Percentiles rank a stretch among this genome's conserved stretches.
Conservation (phyloP, 2,113 vertebrate genomes). For the Calidris pugnax region DNA sequence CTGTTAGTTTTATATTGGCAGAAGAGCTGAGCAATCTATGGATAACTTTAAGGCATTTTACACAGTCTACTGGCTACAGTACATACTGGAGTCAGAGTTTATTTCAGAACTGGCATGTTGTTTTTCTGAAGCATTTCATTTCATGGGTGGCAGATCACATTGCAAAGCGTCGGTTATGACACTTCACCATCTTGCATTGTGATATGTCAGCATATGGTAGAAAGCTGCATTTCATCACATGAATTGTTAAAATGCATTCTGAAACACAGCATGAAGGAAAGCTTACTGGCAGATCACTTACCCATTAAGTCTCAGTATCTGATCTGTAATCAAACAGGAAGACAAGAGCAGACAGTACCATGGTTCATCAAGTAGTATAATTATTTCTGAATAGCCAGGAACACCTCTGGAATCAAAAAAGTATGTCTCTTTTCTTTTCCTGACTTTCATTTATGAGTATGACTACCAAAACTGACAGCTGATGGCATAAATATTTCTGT, state of each 20-base stretch:
- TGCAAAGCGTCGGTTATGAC: not conserved
- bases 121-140: conserved; percentile 44
- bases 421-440: not conserved
- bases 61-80: not conserved
- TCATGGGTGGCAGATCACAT: conserved; percentile 36
- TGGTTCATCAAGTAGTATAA: not conserved
- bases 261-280: conserved; percentile 9
- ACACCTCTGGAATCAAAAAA: conserved; percentile 6
- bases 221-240: conserved; percentile 5
- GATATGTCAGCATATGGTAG: conserved; percentile 52
- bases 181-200: conserved; percentile 35
- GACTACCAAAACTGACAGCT: conserved; percentile 22
- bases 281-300: not conserved
- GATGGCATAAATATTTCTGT: not conserved
- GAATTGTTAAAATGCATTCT: not conserved
- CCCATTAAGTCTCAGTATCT: not conserved
- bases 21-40: not conserved
- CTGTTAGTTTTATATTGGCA: not conserved
- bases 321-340: not conserved
- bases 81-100: conserved; percentile 3
- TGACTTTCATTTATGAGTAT: conserved; percentile 4
- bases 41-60: conserved; percentile 12
- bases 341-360: not conserved
- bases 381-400: not conserved
- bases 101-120: conserved; percentile 2